These are phyloP conservation scores for Ophion obscuratus DNA, from an alignment of 2,888 invertebrate genomes.

Conservation along the genomic window DNA sequence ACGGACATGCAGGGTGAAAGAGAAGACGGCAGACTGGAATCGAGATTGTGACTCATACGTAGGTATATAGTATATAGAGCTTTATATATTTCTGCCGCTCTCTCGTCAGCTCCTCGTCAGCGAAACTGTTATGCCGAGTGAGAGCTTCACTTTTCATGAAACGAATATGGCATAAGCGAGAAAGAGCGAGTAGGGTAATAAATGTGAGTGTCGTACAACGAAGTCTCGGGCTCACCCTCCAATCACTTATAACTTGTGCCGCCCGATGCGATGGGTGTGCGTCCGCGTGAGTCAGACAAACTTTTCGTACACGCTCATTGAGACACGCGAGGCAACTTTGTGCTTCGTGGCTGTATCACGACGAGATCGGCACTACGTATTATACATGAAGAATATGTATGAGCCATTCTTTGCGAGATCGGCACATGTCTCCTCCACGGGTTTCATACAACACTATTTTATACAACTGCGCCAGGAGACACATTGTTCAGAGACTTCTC, in stretches of 20 bases:
- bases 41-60: slow-evolving; percentile 63
- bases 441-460: neutral
- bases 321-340: slow-evolving; percentile 63
- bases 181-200: slow-evolving; percentile 50
- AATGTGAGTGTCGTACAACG: slow-evolving; percentile 55
- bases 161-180: slow-evolving; percentile 44
- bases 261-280: slow-evolving; percentile 59
- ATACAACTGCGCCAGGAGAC: too few relatives aligned
- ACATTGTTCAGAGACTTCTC: too few relatives aligned
- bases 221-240: slow-evolving; percentile 61
- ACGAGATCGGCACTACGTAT: slow-evolving; percentile 14
- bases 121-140: slow-evolving; percentile 42
- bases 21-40: slow-evolving; percentile 53
- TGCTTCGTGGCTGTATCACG: slow-evolving; percentile 30
- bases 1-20: slow-evolving; percentile 42
- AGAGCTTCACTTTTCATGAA: slow-evolving; percentile 52
- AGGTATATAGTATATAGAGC: neutral
- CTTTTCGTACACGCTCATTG: slow-evolving; percentile 62
- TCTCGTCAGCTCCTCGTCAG: slow-evolving; percentile 65
- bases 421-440: neutral
- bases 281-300: slow-evolving; percentile 67
- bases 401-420: neutral
- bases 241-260: slow-evolving; percentile 66
- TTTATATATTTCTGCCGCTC: slow-evolving; percentile 51
- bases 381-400: slow-evolving; percentile 6